These are phyloP conservation scores for Eumaeus atala DNA, from an alignment of 1,140 invertebrate species.

Conservation along the genomic window DNA sequence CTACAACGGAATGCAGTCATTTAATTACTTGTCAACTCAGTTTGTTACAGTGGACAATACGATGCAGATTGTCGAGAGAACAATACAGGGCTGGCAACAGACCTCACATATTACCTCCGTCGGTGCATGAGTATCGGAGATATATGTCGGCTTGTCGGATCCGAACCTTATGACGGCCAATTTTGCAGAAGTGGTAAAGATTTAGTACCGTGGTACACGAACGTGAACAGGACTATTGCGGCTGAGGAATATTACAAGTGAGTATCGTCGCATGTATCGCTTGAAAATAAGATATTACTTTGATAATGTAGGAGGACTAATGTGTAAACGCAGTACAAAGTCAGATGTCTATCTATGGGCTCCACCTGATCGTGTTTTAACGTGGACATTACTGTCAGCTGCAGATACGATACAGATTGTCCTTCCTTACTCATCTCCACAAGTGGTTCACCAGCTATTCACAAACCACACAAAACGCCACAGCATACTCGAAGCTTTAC, in stretches of 20 bases:
- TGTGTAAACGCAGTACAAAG: too few species aligned
- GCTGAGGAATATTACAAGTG: slow-evolving; percentile 78
- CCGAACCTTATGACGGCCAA: slow-evolving; percentile 52
- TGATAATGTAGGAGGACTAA: too few species aligned
- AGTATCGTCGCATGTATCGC: slow-evolving; percentile 27
- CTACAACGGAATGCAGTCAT: too few species aligned
- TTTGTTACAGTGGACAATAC: slow-evolving; percentile 74
- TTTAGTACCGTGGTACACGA: slow-evolving; percentile 47
- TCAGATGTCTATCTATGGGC: too few species aligned
- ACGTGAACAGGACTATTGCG: slow-evolving; percentile 64
- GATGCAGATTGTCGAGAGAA: slow-evolving; percentile 60
- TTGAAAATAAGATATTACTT: too few species aligned
- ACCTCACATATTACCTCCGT: slow-evolving; percentile 68
- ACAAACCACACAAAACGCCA: too few species aligned
- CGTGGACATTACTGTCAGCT: too few species aligned
- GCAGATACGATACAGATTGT: too few species aligned
- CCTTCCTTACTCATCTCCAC: too few species aligned
- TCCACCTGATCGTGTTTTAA: too few species aligned
- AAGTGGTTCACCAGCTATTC: too few species aligned
- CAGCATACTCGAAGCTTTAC: too few species aligned
- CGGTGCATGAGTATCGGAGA: slow-evolving; percentile 66
- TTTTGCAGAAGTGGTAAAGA: slow-evolving; percentile 53
- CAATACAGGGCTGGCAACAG: slow-evolving; percentile 38
- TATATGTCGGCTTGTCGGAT: slow-evolving; percentile 63
- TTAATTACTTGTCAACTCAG: slow-evolving; percentile 33